A percentile compares a stretch with the other conserved stretches of the same genome.
These are phyloP conservation scores for Pasiphila rectangulata DNA, from an alignment of 2,888 invertebrate species.

Conservation along the genomic window DNA sequence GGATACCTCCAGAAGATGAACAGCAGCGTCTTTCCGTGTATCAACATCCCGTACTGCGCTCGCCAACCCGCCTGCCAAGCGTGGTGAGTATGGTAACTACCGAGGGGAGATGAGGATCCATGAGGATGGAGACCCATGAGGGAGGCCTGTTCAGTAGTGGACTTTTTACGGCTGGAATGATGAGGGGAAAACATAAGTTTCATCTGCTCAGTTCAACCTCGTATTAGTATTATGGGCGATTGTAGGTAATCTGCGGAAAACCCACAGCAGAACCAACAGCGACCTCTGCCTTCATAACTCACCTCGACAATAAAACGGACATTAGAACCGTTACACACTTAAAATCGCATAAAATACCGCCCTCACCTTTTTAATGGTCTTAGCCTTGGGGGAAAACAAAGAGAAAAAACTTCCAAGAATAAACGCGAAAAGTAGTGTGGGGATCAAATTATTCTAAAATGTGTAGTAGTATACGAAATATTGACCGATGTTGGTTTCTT, in stretches of 20 bases:
- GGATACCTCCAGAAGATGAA: too few relatives aligned
- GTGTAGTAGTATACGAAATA: slow-evolving; percentile 14
- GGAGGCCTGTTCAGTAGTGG: too few relatives aligned
- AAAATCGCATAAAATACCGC: slow-evolving; percentile 78
- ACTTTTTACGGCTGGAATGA: too few relatives aligned
- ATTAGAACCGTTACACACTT: slow-evolving; percentile 74
- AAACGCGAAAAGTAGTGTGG: slow-evolving; percentile 69
- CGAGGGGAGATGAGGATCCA: too few relatives aligned
- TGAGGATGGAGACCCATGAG: too few relatives aligned
- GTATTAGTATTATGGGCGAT: too few relatives aligned
- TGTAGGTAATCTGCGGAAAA: slow-evolving; percentile 2
- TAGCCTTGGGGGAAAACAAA: slow-evolving; percentile 69
- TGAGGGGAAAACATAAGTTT: too few relatives aligned
- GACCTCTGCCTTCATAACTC: slow-evolving; percentile 50
- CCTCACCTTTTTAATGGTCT: slow-evolving; percentile 77
- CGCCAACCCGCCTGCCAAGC: too few relatives aligned
- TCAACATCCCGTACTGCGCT: too few relatives aligned
- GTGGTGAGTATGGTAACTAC: too few relatives aligned
- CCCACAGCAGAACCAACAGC: slow-evolving; percentile 28
- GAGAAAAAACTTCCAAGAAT: slow-evolving; percentile 67
- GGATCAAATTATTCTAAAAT: slow-evolving; percentile 11
- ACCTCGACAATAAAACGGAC: slow-evolving; percentile 60
- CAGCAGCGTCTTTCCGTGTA: too few relatives aligned
- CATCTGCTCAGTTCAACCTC: too few relatives aligned
- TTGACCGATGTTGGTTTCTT: background rate